These are phyloP conservation scores for Phataginus tricuspis DNA, from an alignment of 2,797 vertebrate species.

Conservation along the genomic window DNA sequence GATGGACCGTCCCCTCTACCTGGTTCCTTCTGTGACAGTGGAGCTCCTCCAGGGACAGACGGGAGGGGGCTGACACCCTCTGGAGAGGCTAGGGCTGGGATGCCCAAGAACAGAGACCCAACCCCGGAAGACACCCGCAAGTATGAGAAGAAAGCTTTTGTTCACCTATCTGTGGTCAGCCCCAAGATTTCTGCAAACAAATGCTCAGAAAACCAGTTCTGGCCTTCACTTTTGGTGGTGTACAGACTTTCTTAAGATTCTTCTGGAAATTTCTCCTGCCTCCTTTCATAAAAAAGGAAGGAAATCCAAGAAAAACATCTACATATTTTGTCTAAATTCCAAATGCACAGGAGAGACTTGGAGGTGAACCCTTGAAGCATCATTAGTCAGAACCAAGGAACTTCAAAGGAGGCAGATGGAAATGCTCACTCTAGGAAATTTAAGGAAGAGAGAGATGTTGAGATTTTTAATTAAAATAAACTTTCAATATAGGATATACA, in stretches of 20 bases:
- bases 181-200: neutral
- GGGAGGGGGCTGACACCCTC: neutral
- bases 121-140: neutral
- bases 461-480: neutral
- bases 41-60: neutral
- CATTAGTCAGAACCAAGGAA: neutral
- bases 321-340: neutral
- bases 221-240: neutral
- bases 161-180: rapidly evolving
- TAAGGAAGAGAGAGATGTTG: neutral
- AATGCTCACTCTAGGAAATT: neutral
- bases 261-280: neutral
- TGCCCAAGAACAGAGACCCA: neutral
- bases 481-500: neutral
- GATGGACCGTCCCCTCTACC: neutral
- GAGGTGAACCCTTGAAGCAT: neutral
- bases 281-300: neutral
- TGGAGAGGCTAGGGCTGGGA: neutral
- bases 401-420: neutral
- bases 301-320: neutral
- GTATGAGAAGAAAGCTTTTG: neutral
- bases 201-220: neutral
- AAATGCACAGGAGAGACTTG: neutral
- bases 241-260: neutral
- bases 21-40: neutral